Conservation (phyloP, 1,140 invertebrate species). For the Dinothrombium tinctorium region DNA sequence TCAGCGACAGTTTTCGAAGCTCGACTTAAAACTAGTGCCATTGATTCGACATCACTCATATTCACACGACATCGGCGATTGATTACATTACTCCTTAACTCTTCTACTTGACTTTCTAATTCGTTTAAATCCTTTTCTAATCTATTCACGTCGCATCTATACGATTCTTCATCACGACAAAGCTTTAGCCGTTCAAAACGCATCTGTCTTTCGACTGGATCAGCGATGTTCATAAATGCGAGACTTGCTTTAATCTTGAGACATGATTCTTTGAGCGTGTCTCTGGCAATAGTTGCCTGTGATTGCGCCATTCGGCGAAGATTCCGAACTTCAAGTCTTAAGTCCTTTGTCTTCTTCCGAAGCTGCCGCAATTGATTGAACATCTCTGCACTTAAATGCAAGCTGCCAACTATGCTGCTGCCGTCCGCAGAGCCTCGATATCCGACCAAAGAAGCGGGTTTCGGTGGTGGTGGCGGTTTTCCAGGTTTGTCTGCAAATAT, state of each 20-base stretch:
- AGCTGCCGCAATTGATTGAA: constrained; percentile 56
- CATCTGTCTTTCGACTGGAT: constrained; percentile 24
- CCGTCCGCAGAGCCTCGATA: constrained; percentile 1
- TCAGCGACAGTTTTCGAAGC: constrained; percentile 82
- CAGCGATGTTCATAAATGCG: neutral
- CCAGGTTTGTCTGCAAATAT: neutral
- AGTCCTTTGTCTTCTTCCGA: constrained; percentile 68
- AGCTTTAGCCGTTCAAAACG: constrained; percentile 38
- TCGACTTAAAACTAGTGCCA: constrained; percentile 69
- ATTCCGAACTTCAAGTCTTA: constrained; percentile 62
- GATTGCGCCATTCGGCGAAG: constrained; percentile 65
- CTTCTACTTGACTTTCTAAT: constrained; percentile 77
- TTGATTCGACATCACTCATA: constrained; percentile 85
- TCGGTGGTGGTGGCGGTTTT: constrained; percentile 60
- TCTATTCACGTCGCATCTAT: constrained; percentile 66
- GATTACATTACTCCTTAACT: constrained; percentile 75
- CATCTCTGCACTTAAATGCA: constrained; percentile 52
- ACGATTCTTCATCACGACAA: constrained; percentile 53
- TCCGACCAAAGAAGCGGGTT: constrained; percentile 36
- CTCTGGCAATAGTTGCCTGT: constrained; percentile 64
- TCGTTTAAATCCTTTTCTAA: constrained; percentile 76
- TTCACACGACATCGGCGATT: constrained; percentile 81
- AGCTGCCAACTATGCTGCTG: constrained; percentile 20
- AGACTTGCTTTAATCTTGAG: constrained; percentile 13
- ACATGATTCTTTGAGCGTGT: constrained; percentile 45